A percentile compares a stretch with the other conserved stretches of the same genome.
These are phyloP conservation scores for Papilio glaucus DNA, from an alignment of 1,140 invertebrate genomes.

Conservation along the genomic window DNA sequence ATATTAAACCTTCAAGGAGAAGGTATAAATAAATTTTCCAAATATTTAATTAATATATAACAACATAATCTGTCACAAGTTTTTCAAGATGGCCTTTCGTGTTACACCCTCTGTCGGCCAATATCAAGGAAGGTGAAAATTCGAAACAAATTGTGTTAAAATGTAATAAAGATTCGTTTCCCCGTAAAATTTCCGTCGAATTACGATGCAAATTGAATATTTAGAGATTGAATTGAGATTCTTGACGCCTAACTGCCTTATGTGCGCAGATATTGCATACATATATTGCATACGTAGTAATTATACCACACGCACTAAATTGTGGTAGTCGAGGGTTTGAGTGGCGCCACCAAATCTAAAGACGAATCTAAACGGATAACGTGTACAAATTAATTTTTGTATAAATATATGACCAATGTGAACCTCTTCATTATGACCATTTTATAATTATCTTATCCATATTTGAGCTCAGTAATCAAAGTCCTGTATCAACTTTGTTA, in stretches of 20 bases:
- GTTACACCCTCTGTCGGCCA: slow-evolving; percentile 40
- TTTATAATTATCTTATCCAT: too few species aligned
- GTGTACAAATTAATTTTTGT: too few species aligned
- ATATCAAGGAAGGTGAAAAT: slow-evolving; percentile 71
- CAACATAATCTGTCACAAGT: slow-evolving; percentile 25
- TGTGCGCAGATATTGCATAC: slow-evolving; percentile 27
- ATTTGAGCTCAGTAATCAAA: too few species aligned
- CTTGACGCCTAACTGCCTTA: slow-evolving; percentile 67
- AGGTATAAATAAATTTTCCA: not conserved
- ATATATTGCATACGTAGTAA: slow-evolving; percentile 28
- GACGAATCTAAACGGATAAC: too few species aligned
- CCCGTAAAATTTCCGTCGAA: slow-evolving; percentile 76
- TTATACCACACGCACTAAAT: not conserved
- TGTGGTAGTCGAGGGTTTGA: too few species aligned
- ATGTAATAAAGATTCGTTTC: slow-evolving; percentile 80
- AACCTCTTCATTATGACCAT: too few species aligned
- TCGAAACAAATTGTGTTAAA: slow-evolving; percentile 81
- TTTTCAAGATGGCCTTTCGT: slow-evolving; percentile 38
- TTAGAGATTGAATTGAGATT: slow-evolving; percentile 79
- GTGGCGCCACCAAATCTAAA: too few species aligned
- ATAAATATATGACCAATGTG: too few species aligned
- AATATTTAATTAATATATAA: not conserved
- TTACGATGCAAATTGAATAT: slow-evolving; percentile 82
- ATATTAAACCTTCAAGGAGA: too few species aligned
- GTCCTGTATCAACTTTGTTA: slow-evolving; percentile 65